A percentile compares a stretch with the other conserved stretches of the same genome.
phyloP scores from a whole-genome alignment of 2,888 invertebrate genomes.

The Gerosis bhagava region DNA sequence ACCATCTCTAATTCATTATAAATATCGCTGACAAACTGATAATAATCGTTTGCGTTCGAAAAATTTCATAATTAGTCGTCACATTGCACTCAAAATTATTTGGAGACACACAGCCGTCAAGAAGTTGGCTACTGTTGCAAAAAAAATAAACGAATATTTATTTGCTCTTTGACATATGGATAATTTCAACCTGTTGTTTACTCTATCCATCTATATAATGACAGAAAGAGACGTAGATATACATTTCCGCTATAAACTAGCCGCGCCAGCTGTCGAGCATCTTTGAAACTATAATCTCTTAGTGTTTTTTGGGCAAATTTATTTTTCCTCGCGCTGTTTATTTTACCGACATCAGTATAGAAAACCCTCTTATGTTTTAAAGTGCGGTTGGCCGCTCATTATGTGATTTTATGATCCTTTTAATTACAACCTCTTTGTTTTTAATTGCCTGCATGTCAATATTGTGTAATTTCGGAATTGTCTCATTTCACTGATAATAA shows the following conservation, averaged over 20 bases:
- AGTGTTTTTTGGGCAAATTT: conserved; percentile 33
- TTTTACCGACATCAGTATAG: conserved; percentile 31
- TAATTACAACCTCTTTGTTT: conserved; percentile 23
- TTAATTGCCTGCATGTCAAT: conserved; percentile 23
- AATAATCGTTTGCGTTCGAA: too few species aligned
- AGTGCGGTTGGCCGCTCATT: conserved; percentile 29
- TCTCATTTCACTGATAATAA: conserved; percentile 13
- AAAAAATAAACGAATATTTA: conserved; percentile 12
- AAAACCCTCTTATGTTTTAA: conserved; percentile 29
- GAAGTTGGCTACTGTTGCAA: background rate
- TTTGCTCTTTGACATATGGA: conserved; percentile 11
- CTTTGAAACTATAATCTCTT: conserved; percentile 23
- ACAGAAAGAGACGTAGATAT: conserved; percentile 29
- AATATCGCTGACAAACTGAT: too few species aligned
- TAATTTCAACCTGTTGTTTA: conserved; percentile 24
- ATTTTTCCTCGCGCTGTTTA: conserved; percentile 31
- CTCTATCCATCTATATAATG: conserved; percentile 24
- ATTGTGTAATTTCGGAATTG: conserved; percentile 26
- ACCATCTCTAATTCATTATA: too few species aligned
- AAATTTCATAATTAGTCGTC: too few species aligned
- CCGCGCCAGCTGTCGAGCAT: conserved; percentile 23
- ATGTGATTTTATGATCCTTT: conserved; percentile 27
- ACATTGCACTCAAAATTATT: too few species aligned
- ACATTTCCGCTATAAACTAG: conserved; percentile 31
- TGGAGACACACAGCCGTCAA: conserved; percentile 8